Percentiles rank a stretch among this genome's conserved stretches.
Evolutionary conservation across 2,888 invertebrate genomes (phyloP).

Genomic region (Habroteleia sp.): DNA sequence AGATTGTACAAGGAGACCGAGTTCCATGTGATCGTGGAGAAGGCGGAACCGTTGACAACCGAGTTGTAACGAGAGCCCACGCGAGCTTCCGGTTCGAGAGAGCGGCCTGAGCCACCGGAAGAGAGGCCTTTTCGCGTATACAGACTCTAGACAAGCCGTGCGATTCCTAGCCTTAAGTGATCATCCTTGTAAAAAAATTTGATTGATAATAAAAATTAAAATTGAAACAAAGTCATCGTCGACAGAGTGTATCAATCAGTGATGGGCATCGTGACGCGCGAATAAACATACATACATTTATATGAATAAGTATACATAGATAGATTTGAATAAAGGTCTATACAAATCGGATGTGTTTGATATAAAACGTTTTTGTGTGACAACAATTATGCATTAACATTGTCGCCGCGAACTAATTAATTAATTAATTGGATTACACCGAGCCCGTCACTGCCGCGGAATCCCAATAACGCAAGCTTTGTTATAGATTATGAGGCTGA

Average conservation of each 20-base stretch:
- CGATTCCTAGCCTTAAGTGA: conserved; percentile 22
- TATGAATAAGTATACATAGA: not conserved
- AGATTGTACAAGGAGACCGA: conserved; percentile 92
- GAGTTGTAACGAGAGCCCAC: conserved; percentile 84
- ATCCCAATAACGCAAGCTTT: conserved; percentile 49
- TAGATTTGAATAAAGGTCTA: conserved; percentile 8
- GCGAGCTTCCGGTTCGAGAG: conserved; percentile 66
- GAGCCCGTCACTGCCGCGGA: conserved; percentile 48
- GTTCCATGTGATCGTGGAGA: conserved; percentile 92
- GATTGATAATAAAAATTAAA: not conserved
- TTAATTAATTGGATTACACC: conserved; percentile 31
- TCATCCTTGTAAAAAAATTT: conserved; percentile 26
- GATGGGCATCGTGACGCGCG: conserved; percentile 14
- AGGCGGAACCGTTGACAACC: conserved; percentile 90
- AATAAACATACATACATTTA: not conserved
- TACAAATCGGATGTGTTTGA: conserved; percentile 24
- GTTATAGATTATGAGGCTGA: conserved; percentile 48
- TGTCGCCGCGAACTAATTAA: conserved; percentile 32
- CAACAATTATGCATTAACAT: conserved; percentile 36
- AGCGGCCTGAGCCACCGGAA: conserved; percentile 58
- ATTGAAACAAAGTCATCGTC: not conserved
- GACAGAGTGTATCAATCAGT: conserved; percentile 11
- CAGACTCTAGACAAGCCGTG: conserved; percentile 65
- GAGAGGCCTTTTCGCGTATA: conserved; percentile 69
- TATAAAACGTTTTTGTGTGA: conserved; percentile 26